Evolutionary conservation across 2,888 invertebrate species (phyloP).

Genomic region (Amblyteles armatorius): DNA sequence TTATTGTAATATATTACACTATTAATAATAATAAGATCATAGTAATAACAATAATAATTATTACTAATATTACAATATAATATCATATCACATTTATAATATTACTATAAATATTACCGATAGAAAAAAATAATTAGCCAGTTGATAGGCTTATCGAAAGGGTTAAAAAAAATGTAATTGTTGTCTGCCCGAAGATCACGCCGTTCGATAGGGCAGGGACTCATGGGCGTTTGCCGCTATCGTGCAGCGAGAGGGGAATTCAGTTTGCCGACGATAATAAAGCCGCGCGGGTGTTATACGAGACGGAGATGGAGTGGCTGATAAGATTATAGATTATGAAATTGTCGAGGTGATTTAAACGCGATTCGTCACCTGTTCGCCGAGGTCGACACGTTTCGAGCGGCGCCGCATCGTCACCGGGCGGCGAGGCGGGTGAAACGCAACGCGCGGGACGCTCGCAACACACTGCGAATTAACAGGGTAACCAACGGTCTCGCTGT

Average conservation of each 20-base stretch:
- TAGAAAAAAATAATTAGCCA: not conserved
- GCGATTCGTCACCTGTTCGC: slow-evolving; percentile 55
- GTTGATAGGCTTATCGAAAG: not conserved
- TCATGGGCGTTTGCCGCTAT: slow-evolving; percentile 13
- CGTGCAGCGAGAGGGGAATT: slow-evolving; percentile 42
- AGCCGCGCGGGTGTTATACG: not conserved
- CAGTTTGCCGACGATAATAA: slow-evolving; percentile 22
- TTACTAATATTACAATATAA: no score
- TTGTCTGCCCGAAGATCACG: not conserved
- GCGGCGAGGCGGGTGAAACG: slow-evolving; percentile 17
- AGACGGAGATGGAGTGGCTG: slow-evolving; percentile 33
- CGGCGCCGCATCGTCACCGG: not conserved
- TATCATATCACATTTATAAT: not conserved
- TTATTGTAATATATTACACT: no score
- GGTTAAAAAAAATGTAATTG: not conserved
- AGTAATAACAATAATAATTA: no score
- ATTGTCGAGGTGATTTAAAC: slow-evolving; percentile 68
- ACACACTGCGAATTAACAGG: slow-evolving; percentile 56
- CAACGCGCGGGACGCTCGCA: slow-evolving; percentile 28
- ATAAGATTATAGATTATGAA: slow-evolving; percentile 68
- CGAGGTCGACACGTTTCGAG: slow-evolving; percentile 28
- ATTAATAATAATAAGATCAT: no score
- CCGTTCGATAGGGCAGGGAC: not conserved
- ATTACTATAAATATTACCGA: not conserved
- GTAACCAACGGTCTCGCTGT: slow-evolving; percentile 36